Conservation (phyloP, 2,888 invertebrate species). For the Odontomyia ornata region DNA sequence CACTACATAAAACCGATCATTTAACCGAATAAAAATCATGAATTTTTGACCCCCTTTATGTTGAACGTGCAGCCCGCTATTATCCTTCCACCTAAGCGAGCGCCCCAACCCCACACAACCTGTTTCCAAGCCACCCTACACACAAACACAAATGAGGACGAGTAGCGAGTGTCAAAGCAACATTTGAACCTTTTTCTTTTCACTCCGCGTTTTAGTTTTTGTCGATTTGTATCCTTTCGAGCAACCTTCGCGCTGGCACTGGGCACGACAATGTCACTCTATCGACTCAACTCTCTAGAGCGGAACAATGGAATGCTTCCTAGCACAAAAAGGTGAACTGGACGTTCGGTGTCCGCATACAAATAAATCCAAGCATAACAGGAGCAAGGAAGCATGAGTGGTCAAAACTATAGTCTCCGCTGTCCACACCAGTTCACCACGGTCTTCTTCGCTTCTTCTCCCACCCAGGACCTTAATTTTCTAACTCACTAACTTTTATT, state of each 20-base stretch:
- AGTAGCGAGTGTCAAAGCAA: slow-evolving; percentile 7
- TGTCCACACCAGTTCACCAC: neutral
- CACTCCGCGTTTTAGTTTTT: slow-evolving; percentile 5
- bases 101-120: neutral
- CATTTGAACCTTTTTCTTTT: slow-evolving; percentile 18
- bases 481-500: slow-evolving; percentile 44
- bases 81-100: slow-evolving; percentile 6
- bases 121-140: neutral
- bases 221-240: neutral
- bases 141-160: slow-evolving; percentile 24
- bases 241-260: slow-evolving; percentile 9
- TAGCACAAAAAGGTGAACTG: neutral
- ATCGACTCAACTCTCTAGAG: slow-evolving; percentile 26
- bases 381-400: neutral
- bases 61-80: neutral
- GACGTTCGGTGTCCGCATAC: slow-evolving; percentile 4
- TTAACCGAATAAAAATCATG: slow-evolving; percentile 21
- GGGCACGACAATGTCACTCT: slow-evolving; percentile 28
- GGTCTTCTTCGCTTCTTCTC: neutral
- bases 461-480: slow-evolving; percentile 36
- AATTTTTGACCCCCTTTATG: slow-evolving; percentile 12
- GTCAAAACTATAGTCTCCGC: neutral
- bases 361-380: neutral
- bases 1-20: slow-evolving; percentile 28
- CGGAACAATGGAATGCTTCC: slow-evolving; percentile 18